Evolutionary conservation across 2,113 vertebrate species (phyloP), one percentile per base, ranked within the genome.

Genomic region (Brachypodius melanocephalos): DNA sequence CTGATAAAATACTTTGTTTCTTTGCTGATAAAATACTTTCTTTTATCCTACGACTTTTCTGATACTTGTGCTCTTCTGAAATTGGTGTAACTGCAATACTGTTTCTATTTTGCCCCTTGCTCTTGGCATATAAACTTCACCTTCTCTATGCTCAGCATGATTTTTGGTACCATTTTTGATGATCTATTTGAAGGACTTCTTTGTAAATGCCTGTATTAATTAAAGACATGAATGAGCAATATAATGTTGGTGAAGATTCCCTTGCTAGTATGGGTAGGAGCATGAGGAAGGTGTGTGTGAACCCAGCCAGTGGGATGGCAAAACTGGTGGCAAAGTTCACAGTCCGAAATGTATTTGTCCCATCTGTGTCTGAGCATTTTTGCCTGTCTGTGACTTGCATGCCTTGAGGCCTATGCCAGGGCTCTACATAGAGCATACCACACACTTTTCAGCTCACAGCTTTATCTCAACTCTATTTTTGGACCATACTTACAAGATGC

Each of bases 381-480:
- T 75, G n/a, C 36, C 12, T 85, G 49, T 88, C 74, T 81, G 38
- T 71, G 52, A 40, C 38, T 72, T 81, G 49, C 20, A 54, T 85
- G 69, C 82, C 68, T 83, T 7, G 4, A 76, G 57, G n/a, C 42
- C 62, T 66, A 0, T 85, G 65, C 76, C 62, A 83, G 87, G 71
- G 43, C 69, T 88, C 67, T 51, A 31, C 38, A 89, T 42, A 85
- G 65, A 87, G 90, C 82, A 88, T 90, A 51, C 75, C 63, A 79
- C 43, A 63, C 46, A 43, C 88, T 93, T 88, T 72, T 46, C 74
- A 83, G 46, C 82, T 91, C 14, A 0, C 46, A 58, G 71, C 72
- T 73, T 96, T 95, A 96, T 96, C 94, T 92, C 31, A 18, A 2
- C 25, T 91, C 90, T 97, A 92, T 95, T 97, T 97, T 95, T 93